Evolutionary conservation across 2,113 vertebrate species (phyloP).

Genomic region (Charina bottae): DNA sequence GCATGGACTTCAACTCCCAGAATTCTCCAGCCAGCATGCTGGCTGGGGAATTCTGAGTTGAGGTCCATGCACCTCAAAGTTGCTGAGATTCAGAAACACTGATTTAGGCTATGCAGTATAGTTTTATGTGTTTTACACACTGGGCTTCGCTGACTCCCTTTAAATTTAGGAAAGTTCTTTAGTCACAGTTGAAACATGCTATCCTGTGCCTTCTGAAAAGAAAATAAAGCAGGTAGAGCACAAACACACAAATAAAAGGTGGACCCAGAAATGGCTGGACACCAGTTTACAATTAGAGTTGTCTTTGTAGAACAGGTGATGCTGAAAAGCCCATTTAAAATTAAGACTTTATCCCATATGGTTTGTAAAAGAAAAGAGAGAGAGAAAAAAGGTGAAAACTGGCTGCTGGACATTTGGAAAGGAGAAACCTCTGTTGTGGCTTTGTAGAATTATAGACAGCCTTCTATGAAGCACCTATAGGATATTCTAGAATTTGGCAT

Average conservation of each 20-base stretch:
- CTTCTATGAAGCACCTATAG: no score
- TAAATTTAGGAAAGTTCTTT: not conserved
- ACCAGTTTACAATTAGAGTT: not conserved
- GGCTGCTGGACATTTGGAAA: no score
- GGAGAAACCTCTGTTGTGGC: no score
- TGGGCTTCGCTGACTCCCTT: not conserved
- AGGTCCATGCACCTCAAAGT: not conserved
- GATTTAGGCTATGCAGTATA: not conserved
- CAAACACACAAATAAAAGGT: not conserved
- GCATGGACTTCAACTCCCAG: not conserved
- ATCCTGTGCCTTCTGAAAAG: not conserved
- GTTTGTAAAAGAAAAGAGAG: no score
- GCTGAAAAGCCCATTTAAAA: not conserved
- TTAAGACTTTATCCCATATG: not conserved
- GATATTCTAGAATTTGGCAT: no score
- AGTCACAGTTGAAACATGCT: not conserved
- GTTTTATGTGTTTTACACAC: not conserved
- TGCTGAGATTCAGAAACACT: not conserved
- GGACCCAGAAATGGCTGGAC: not conserved
- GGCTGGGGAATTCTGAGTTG: not conserved
- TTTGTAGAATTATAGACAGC: no score
- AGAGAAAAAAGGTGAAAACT: no score
- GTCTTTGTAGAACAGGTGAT: not conserved
- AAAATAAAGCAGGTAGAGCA: not conserved
- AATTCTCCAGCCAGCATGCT: not conserved